Conservation (phyloP, 2,113 vertebrate species). For the Penelope pileata region DNA sequence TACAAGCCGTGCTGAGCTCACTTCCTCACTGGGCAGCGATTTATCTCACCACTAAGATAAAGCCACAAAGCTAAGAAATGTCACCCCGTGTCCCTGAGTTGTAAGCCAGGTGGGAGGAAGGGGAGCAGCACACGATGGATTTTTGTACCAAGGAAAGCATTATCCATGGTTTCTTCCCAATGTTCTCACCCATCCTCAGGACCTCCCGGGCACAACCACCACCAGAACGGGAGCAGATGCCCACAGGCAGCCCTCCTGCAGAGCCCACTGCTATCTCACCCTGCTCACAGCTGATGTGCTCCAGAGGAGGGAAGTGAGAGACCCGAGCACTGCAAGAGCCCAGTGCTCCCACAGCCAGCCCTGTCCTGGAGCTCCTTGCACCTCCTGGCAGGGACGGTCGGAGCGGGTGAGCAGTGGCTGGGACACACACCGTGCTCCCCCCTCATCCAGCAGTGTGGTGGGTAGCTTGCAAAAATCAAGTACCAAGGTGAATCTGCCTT, state of each 20-base stretch:
- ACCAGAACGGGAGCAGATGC: neutral
- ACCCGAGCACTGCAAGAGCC: neutral
- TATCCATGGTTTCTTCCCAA: slow-evolving; percentile 21
- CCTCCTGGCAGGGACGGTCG: neutral
- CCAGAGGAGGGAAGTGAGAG: neutral
- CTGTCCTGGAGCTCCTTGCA: neutral
- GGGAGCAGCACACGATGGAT: slow-evolving; percentile 1
- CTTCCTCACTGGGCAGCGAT: neutral
- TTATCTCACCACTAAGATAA: slow-evolving; percentile 44
- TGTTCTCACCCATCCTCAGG: neutral
- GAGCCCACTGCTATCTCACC: neutral
- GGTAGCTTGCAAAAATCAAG: neutral
- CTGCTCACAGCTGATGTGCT: neutral
- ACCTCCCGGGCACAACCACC: neutral
- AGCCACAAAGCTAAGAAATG: slow-evolving; percentile 55
- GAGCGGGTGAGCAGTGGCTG: neutral
- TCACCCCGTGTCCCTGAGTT: neutral
- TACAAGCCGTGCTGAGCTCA: slow-evolving; percentile 55
- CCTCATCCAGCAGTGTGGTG: neutral
- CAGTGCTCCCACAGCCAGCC: neutral
- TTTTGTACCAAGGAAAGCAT: slow-evolving; percentile 14
- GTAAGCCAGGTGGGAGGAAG: slow-evolving; percentile 16
- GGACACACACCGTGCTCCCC: neutral
- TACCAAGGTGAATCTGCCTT: neutral
- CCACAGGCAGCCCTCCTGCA: neutral